Conservation (phyloP, 2,113 vertebrate genomes). For the Stigmatopora nigra region DNA sequence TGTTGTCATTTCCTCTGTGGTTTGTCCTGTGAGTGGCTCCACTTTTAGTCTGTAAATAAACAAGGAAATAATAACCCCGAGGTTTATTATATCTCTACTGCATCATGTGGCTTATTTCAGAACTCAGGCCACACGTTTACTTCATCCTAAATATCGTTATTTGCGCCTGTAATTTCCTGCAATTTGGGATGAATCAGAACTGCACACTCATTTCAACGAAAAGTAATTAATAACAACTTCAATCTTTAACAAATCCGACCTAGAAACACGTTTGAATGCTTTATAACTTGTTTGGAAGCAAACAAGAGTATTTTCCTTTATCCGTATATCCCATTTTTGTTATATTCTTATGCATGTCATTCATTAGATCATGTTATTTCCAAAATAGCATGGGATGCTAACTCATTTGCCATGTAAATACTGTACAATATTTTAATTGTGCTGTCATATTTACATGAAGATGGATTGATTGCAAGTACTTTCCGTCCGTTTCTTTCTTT, state of each 20-base stretch:
- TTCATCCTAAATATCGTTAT: constrained; percentile 8
- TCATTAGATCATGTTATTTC: constrained; percentile 26
- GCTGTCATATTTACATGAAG: constrained; percentile 42
- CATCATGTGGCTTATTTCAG: constrained; percentile 11
- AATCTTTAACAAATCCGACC: constrained; percentile 18
- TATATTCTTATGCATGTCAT: constrained; percentile 26
- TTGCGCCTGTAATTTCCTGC: constrained; percentile 23
- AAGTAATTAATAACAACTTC: constrained; percentile 30
- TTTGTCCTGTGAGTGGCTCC: constrained; percentile 5
- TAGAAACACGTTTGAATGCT: constrained; percentile 23
- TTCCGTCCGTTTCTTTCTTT: constrained; percentile 46
- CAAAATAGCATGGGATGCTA: constrained; percentile 23
- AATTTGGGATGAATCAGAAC: constrained; percentile 9
- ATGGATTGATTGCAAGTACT: constrained; percentile 43
- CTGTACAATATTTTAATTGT: constrained; percentile 28
- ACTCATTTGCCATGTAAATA: constrained; percentile 49
- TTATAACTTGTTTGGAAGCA: constrained; percentile 38
- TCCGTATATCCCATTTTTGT: constrained; percentile 15
- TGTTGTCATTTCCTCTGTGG: constrained; percentile 4
- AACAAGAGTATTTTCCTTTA: constrained; percentile 20
- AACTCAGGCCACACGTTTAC: neutral
- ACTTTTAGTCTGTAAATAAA: constrained; percentile 20
- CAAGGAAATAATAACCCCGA: neutral
- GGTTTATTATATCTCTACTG: constrained; percentile 1
- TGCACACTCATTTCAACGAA: constrained; percentile 29